Evolutionary conservation across 1,140 invertebrate genomes (phyloP), one percentile per base, ranked within the genome.

Genomic region (Philopotamus ludificatus): DNA sequence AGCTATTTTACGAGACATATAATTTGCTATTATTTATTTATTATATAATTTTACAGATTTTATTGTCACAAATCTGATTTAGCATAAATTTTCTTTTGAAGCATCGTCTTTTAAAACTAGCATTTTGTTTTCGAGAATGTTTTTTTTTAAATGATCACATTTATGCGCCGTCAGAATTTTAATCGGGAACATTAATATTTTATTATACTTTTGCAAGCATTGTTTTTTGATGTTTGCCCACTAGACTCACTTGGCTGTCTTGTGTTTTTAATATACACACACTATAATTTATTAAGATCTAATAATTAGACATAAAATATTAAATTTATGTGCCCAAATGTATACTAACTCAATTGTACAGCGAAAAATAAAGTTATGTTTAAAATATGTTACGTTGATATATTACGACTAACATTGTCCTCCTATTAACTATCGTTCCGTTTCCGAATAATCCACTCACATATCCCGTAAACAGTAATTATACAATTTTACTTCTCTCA

Each of bases 281-380:
- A 58, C 7, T 39, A 16, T 66, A 49, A 66, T 54, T 60, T 66
- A 44, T 61, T 50, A 66, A 69, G 44, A 64, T 70, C 62, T 60
- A 69, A 53, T 66, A 66, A 70, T 69, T 69, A 70, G 64, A 25
- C 41, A 49, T 79, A 79, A 80, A 78, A 75, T 77, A 75, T n/a
- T n/a, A 72, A 76, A 78, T 77, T 66, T 76, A 81, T 80, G 77
- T 80, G 78, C 78, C 78, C 77, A 80, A 79, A 80, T 78, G 74
- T 80, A 78, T 80, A 80, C 78, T 81, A 81, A 81, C 79, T 79
- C 76, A 77, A 79, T 78, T 81, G 78, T 81, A 81, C 79, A 81
- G 79, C 78, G 79, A 77, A 75, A 79, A 78, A 81, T 65, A 68
- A 67, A 68, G 51, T 66, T 66, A 68, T 69, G 63, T 69, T 58